Evolutionary conservation across 2,797 vertebrate species (phyloP).

Genomic region (Gadopsis bispinosus): DNA sequence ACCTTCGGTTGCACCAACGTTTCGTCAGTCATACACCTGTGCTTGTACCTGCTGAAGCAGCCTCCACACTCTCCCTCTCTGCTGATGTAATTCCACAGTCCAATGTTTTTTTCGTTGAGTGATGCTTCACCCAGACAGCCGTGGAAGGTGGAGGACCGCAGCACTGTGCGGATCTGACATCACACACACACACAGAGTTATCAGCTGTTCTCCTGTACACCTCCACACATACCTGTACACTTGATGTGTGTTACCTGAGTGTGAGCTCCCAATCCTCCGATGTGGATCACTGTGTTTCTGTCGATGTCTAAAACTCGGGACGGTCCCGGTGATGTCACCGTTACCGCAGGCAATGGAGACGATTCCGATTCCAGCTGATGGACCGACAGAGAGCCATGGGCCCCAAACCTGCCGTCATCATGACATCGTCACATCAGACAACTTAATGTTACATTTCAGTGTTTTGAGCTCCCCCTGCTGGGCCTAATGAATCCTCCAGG

Average conservation of each 20-base stretch:
- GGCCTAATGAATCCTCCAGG: too few relatives aligned
- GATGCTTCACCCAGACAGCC: conserved; percentile 92
- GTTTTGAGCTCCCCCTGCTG: background rate
- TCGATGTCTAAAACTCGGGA: conserved; percentile 88
- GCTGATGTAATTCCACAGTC: conserved; percentile 93
- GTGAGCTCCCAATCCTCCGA: conserved; percentile 90
- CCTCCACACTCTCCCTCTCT: conserved; percentile 90
- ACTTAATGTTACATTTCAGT: background rate
- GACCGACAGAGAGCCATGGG: conserved; percentile 85
- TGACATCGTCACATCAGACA: background rate
- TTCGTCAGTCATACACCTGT: background rate
- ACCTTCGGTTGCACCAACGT: background rate
- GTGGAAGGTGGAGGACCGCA: conserved; percentile 89
- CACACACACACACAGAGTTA: conserved; percentile 42
- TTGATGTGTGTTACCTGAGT: conserved; percentile 84
- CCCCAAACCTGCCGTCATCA: conserved; percentile 87
- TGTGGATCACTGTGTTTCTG: conserved; percentile 88
- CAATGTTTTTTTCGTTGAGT: conserved; percentile 91
- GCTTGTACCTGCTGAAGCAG: conserved; percentile 92
- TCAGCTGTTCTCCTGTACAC: background rate
- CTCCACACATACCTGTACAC: background rate
- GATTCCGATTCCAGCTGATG: conserved; percentile 87
- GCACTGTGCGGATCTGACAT: conserved; percentile 83
- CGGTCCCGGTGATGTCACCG: conserved; percentile 83
- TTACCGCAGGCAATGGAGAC: conserved; percentile 76